phyloP scores from a whole-genome alignment of 2,888 invertebrate species.

The Lomographa bimaculata region DNA sequence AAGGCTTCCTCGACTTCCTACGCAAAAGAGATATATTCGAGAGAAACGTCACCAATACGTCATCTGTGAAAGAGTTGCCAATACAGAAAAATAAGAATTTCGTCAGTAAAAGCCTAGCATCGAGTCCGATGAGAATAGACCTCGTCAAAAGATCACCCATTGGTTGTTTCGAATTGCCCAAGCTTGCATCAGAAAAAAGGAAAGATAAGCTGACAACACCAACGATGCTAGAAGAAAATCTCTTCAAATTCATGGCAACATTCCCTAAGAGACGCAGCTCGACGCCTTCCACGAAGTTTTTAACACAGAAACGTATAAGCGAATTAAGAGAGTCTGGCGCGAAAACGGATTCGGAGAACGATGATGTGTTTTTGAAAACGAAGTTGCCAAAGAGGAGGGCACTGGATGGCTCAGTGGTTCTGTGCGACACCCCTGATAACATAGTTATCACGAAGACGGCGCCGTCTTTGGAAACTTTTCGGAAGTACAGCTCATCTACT shows the following conservation, averaged over 20 bases:
- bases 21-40: conserved; percentile 45
- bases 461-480: conserved; percentile 64
- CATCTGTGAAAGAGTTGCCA: conserved; percentile 39
- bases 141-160: conserved; percentile 46
- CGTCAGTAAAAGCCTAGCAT: conserved; percentile 54
- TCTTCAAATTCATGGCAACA: conserved; percentile 49
- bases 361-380: conserved; percentile 44
- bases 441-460: conserved; percentile 70
- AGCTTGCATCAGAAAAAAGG: conserved; percentile 40
- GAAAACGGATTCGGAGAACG: conserved; percentile 69
- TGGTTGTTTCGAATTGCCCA: conserved; percentile 61
- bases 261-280: conserved; percentile 65
- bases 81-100: conserved; percentile 24
- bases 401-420: conserved; percentile 43
- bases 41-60: conserved; percentile 29
- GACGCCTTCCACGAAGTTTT: conserved; percentile 50
- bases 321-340: conserved; percentile 55
- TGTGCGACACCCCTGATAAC: conserved; percentile 64
- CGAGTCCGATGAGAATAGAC: conserved; percentile 56
- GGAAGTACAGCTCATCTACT: conserved; percentile 58
- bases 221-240: conserved; percentile 48
- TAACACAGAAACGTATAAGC: conserved; percentile 49
- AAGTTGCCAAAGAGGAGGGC: conserved; percentile 27
- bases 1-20: conserved; percentile 51
- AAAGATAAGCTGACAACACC: conserved; percentile 22